A percentile compares a stretch with the other conserved stretches of the same genome.
Conservation (phyloP, 1,140 invertebrate genomes). For the Cepaea nemoralis region DNA sequence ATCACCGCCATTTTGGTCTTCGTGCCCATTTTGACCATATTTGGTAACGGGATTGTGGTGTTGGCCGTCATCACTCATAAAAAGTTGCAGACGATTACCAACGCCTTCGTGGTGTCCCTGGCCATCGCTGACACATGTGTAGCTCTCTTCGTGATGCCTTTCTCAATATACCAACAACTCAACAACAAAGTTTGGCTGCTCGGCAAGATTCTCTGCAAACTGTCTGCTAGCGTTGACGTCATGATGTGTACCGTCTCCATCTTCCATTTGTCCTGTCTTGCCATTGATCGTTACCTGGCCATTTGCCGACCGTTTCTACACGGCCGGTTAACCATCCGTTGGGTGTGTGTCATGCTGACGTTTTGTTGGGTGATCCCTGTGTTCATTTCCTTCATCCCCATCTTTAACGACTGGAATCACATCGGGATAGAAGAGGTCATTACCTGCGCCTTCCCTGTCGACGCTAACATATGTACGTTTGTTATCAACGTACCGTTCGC, state of each 20-base stretch:
- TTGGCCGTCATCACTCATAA: slow-evolving; percentile 82
- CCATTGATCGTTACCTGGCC: slow-evolving; percentile 96
- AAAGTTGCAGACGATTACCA: slow-evolving; percentile 87
- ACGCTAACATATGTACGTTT: slow-evolving; percentile 54
- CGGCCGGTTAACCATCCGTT: slow-evolving; percentile 88
- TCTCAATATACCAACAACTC: slow-evolving; percentile 75
- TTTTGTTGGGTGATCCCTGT: slow-evolving; percentile 94
- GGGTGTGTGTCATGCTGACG: slow-evolving; percentile 88
- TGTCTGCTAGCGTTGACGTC: slow-evolving; percentile 98
- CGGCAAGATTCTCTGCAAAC: slow-evolving; percentile 95
- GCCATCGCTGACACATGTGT: slow-evolving; percentile 97
- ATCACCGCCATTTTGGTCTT: slow-evolving; percentile 54
- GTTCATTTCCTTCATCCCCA: slow-evolving; percentile 95
- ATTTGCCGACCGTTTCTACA: slow-evolving; percentile 98
- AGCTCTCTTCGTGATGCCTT: slow-evolving; percentile 81
- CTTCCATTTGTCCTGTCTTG: slow-evolving; percentile 96
- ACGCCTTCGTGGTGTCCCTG: slow-evolving; percentile 93
- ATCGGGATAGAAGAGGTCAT: slow-evolving; percentile 63
- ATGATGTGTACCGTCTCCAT: slow-evolving; percentile 99
- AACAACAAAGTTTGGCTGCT: slow-evolving; percentile 89
- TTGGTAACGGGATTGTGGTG: slow-evolving; percentile 90
- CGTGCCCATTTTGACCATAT: slow-evolving; percentile 63
- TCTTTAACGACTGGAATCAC: slow-evolving; percentile 89
- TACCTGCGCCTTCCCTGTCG: slow-evolving; percentile 51
- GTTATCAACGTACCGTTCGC: slow-evolving; percentile 65